Conservation (phyloP, 2,113 vertebrate genomes). For the Illadopsis cleaveri region DNA sequence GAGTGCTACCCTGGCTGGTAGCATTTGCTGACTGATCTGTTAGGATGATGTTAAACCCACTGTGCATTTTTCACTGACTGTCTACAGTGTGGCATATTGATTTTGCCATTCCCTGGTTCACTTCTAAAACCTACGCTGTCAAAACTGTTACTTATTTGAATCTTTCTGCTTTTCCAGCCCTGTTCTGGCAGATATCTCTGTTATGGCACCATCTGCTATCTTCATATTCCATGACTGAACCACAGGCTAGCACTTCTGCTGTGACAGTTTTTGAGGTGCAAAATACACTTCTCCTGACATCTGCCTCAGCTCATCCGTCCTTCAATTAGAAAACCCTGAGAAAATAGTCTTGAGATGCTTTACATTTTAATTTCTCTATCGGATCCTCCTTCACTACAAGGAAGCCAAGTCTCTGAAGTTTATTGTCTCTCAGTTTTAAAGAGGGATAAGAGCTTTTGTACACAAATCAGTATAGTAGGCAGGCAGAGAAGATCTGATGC, state of each 20-base stretch:
- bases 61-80: slow-evolving; percentile 13
- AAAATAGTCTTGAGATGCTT: background rate
- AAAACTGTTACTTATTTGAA: slow-evolving; percentile 47
- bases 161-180: slow-evolving; percentile 15
- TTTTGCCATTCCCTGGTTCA: slow-evolving; percentile 27
- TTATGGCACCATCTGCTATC: slow-evolving; percentile 54
- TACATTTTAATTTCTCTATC: slow-evolving; percentile 16
- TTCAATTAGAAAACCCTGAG: background rate
- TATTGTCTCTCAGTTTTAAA: background rate
- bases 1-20: background rate
- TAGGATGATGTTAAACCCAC: slow-evolving; percentile 16
- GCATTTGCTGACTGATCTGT: background rate
- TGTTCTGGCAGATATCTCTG: slow-evolving; percentile 50
- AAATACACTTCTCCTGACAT: slow-evolving; percentile 45
- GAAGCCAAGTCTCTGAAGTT: background rate
- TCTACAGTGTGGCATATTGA: slow-evolving; percentile 22
- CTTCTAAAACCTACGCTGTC: slow-evolving; percentile 30
- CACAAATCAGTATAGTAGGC: background rate
- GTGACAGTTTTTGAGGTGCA: slow-evolving; percentile 49
- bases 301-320: slow-evolving; percentile 32
- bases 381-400: background rate
- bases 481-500: background rate
- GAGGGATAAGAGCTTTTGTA: background rate
- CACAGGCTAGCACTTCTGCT: slow-evolving; percentile 43
- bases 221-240: slow-evolving; percentile 17